phyloP scores from a whole-genome alignment of 2,797 vertebrate species.

The Urocyon cinereoargenteus region DNA sequence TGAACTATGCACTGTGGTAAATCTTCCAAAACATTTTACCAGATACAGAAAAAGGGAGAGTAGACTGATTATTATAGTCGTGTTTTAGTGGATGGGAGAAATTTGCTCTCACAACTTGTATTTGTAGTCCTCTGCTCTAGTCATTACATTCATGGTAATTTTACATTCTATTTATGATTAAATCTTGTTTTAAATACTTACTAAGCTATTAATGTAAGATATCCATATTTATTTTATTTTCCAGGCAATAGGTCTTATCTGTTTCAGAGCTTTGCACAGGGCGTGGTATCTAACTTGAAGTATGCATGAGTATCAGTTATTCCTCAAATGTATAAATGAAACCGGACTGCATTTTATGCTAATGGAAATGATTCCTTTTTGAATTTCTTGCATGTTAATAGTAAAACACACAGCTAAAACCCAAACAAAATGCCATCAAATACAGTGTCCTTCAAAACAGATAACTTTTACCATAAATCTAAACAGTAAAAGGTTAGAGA shows the following conservation, averaged over 20 bases:
- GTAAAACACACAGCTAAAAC: not conserved
- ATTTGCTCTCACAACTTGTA: not conserved
- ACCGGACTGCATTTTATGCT: not conserved
- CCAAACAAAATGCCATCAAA: not conserved
- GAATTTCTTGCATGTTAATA: not conserved
- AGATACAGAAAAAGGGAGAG: not conserved
- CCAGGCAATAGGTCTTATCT: not conserved
- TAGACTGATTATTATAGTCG: not conserved
- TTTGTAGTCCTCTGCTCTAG: not conserved
- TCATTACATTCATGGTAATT: not conserved
- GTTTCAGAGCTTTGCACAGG: not conserved
- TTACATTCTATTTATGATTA: not conserved
- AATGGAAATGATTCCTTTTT: not conserved
- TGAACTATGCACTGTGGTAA: not conserved
- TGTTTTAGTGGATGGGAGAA: not conserved
- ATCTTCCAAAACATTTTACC: not conserved
- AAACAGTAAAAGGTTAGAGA: not conserved
- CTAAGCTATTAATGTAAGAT: not conserved
- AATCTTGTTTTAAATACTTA: not conserved
- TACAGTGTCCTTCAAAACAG: not conserved
- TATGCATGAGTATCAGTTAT: not conserved
- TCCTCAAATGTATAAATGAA: not conserved
- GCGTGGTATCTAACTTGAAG: not conserved
- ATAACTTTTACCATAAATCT: not conserved
- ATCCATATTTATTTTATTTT: not conserved